Conservation (phyloP, 1,140 invertebrate genomes). For the Littorina saxatilis region DNA sequence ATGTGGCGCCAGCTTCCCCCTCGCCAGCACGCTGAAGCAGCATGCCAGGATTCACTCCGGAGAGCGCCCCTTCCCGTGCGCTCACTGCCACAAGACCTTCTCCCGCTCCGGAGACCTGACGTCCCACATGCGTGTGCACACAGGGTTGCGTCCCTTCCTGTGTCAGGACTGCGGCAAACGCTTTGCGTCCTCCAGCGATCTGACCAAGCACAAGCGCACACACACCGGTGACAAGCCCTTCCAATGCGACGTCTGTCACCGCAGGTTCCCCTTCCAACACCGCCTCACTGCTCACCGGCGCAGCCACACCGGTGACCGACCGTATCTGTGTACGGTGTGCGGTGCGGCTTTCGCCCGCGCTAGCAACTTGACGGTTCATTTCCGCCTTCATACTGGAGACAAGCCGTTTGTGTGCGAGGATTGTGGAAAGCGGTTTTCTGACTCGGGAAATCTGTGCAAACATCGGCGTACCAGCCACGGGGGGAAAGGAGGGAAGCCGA, state of each 20-base stretch:
- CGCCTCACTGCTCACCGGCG: slow-evolving; percentile 92
- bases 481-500: slow-evolving; percentile 24
- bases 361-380: slow-evolving; percentile 40
- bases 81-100: slow-evolving; percentile 79
- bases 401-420: slow-evolving; percentile 81
- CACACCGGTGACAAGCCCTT: slow-evolving; percentile 74
- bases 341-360: slow-evolving; percentile 47
- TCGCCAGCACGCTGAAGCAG: slow-evolving; percentile 89
- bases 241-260: slow-evolving; percentile 70
- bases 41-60: slow-evolving; percentile 93
- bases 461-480: slow-evolving; percentile 36
- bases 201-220: slow-evolving; percentile 33
- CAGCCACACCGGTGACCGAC: slow-evolving; percentile 89
- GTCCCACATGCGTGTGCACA: slow-evolving; percentile 91
- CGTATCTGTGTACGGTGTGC: slow-evolving; percentile 53
- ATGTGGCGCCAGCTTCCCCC: slow-evolving; percentile 34
- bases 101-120: slow-evolving; percentile 90
- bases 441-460: slow-evolving; percentile 64
- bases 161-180: slow-evolving; percentile 73
- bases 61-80: slow-evolving; percentile 82
- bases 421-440: slow-evolving; percentile 81
- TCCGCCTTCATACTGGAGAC: slow-evolving; percentile 83
- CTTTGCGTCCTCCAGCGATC: slow-evolving; percentile 61
- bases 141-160: slow-evolving; percentile 73
- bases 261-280: slow-evolving; percentile 93